Percentiles rank a stretch among this genome's conserved stretches.
Evolutionary conservation across 2,113 vertebrate genomes (phyloP).

Genomic region (Dicerorhinus sumatrensis): DNA sequence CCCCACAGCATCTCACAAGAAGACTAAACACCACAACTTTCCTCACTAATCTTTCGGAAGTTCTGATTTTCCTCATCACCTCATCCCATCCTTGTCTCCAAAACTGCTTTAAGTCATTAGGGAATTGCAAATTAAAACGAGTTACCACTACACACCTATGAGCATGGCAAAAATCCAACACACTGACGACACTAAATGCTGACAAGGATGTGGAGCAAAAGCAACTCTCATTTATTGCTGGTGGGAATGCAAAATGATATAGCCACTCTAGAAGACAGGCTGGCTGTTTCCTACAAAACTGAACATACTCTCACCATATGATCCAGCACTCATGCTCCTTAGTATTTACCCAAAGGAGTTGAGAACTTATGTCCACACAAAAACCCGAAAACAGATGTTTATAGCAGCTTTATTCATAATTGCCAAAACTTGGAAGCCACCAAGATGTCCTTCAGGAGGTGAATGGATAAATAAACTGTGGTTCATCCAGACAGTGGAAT

Average conservation of each 20-base stretch:
- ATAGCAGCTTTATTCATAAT: not conserved
- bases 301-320: not conserved
- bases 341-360: not conserved
- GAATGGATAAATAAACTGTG: not conserved
- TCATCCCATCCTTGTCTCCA: not conserved
- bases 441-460: not conserved
- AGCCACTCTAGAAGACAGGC: not conserved
- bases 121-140: not conserved
- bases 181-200: not conserved
- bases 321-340: not conserved
- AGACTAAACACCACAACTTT: not conserved
- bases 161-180: not conserved
- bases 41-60: not conserved
- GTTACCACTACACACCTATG: not conserved
- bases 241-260: not conserved
- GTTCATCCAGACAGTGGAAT: not conserved
- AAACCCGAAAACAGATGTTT: not conserved
- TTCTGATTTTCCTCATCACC: not conserved
- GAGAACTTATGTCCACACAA: not conserved
- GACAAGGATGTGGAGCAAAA: not conserved
- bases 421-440: not conserved
- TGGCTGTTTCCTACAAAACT: not conserved
- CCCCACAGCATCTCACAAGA: not conserved
- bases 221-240: not conserved
- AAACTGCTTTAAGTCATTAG: not conserved